These are phyloP conservation scores for Keiferia lycopersicella DNA, from an alignment of 2,888 invertebrate species.

Conservation along the genomic window DNA sequence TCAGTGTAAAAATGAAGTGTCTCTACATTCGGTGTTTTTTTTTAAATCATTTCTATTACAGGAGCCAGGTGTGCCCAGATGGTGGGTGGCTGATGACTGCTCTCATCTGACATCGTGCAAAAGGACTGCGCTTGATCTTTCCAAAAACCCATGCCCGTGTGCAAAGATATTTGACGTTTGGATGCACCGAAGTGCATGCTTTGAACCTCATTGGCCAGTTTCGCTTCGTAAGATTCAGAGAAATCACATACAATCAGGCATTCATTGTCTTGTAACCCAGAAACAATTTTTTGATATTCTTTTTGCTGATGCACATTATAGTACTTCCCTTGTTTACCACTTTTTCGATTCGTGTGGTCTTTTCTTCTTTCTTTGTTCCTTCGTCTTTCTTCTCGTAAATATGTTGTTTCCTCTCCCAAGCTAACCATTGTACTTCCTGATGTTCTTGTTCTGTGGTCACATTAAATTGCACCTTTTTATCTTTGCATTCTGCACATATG, in stretches of 20 bases:
- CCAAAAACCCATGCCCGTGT: neutral
- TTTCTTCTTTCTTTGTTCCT: neutral
- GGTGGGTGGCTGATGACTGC: slow-evolving; percentile 27
- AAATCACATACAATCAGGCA: neutral
- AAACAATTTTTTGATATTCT: neutral
- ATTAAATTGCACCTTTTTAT: neutral
- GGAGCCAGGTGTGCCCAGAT: slow-evolving; percentile 34
- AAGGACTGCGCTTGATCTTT: slow-evolving; percentile 6
- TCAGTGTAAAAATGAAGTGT: slow-evolving; percentile 31
- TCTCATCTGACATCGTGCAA: slow-evolving; percentile 29
- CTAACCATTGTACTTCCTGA: neutral
- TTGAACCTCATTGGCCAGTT: neutral
- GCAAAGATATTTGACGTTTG: neutral
- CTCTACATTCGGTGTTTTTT: slow-evolving; percentile 9
- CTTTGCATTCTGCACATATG: neutral
- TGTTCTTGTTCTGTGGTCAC: neutral
- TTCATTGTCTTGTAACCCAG: neutral
- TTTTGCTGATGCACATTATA: neutral
- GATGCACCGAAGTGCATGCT: neutral
- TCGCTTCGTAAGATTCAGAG: neutral
- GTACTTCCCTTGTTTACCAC: neutral
- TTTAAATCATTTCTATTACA: slow-evolving; percentile 16
- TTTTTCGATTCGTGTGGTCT: neutral
- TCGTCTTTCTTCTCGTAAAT: neutral
- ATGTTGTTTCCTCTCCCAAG: neutral